These are phyloP conservation scores for Enteromius thamalakanensis DNA, from an alignment of 2,797 vertebrate species.

Conservation along the genomic window DNA sequence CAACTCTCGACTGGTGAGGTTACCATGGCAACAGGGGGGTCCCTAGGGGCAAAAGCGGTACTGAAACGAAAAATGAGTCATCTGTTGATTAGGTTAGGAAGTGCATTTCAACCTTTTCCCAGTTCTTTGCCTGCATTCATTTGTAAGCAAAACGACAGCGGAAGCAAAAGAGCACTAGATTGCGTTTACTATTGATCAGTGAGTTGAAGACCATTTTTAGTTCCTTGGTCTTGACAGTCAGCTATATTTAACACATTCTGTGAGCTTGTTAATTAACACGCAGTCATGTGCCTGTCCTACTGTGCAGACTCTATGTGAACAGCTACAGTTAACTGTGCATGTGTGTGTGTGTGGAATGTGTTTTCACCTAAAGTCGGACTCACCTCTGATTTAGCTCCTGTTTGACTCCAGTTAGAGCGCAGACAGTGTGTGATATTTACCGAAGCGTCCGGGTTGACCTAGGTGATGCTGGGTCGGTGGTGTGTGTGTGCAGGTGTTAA, in stretches of 20 bases:
- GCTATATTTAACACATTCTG: constrained; percentile 48
- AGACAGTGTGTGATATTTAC: constrained; percentile 77
- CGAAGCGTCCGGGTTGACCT: constrained; percentile 72
- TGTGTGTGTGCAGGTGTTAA: constrained; percentile 73
- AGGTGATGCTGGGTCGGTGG: constrained; percentile 35
- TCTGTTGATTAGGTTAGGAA: constrained; percentile 47
- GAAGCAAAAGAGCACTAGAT: constrained; percentile 14
- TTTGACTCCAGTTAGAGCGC: constrained; percentile 72
- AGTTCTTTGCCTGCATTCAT: constrained; percentile 4
- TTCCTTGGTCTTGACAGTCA: constrained; percentile 22
- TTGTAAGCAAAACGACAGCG: neutral
- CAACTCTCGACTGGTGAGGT: constrained; percentile 69
- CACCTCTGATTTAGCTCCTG: constrained; percentile 62
- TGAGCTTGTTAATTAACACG: constrained; percentile 42
- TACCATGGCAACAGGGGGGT: constrained; percentile 42
- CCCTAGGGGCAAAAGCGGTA: constrained; percentile 34
- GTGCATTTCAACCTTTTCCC: constrained; percentile 23
- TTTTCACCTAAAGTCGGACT: constrained; percentile 8
- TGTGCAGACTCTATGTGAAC: constrained; percentile 40
- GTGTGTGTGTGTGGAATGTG: constrained; percentile 16
- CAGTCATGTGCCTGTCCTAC: constrained; percentile 28
- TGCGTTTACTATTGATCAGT: constrained; percentile 13
- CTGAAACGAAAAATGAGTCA: constrained; percentile 40
- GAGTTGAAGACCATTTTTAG: constrained; percentile 20
- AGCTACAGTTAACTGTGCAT: constrained; percentile 38